These are phyloP conservation scores for Ramazzottius varieornatus DNA, from an alignment of 2,888 invertebrate genomes.

Conservation along the genomic window DNA sequence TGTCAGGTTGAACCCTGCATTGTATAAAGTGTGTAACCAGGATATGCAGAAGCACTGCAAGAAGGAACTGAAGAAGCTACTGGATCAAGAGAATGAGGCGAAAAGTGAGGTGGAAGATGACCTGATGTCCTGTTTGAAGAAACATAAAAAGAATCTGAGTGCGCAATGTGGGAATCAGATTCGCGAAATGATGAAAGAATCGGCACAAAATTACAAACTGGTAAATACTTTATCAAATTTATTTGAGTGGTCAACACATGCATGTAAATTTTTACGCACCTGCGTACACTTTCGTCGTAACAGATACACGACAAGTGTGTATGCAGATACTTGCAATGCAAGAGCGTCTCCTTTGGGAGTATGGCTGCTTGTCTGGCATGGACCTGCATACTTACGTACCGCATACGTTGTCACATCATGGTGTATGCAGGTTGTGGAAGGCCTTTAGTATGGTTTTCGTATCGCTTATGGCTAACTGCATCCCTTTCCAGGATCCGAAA, in stretches of 20 bases:
- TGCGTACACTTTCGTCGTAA: no score
- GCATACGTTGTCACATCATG: no score
- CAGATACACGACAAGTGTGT: no score
- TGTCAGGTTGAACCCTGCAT: conserved; percentile 46
- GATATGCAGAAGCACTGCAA: conserved; percentile 54
- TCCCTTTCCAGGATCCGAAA: conserved; percentile 19
- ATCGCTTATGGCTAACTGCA: no score
- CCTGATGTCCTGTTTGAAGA: conserved; percentile 22
- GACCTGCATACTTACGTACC: no score
- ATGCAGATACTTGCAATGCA: no score
- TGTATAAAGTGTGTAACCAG: conserved; percentile 59
- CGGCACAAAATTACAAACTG: conserved; percentile 20
- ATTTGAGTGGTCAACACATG: no score
- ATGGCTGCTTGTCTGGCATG: not conserved
- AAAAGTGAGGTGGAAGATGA: conserved; percentile 12
- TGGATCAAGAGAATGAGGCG: conserved; percentile 14
- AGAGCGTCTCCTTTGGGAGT: no score
- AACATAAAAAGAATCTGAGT: conserved; percentile 14
- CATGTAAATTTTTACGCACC: no score
- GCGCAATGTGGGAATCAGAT: conserved; percentile 20
- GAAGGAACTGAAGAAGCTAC: conserved; percentile 23
- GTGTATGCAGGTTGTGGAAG: no score
- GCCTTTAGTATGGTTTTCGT: no score
- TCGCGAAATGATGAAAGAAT: conserved; percentile 24
- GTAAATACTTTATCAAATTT: conserved; percentile 8